A percentile compares a stretch with the other conserved stretches of the same genome.
phyloP scores from a whole-genome alignment of 2,888 invertebrate species.

The Nymphalis c-album region DNA sequence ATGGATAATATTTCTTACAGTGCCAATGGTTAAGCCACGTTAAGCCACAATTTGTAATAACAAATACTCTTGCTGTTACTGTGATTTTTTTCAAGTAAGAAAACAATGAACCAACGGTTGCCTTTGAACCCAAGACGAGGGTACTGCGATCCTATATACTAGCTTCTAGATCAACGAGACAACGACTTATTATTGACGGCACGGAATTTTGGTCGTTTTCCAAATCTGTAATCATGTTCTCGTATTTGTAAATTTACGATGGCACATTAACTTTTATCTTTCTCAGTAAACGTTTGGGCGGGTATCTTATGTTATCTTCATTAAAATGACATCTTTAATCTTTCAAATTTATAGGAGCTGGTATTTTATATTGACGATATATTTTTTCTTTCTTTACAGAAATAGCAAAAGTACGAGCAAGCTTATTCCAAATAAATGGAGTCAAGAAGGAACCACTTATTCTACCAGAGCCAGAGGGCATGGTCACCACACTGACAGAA shows the following conservation, averaged over 20 bases:
- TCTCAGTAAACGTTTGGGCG: slow-evolving; percentile 57
- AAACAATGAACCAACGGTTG: too few species aligned
- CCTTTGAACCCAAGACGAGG: too few species aligned
- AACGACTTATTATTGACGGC: slow-evolving; percentile 18
- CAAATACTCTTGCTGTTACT: too few species aligned
- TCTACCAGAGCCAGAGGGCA: slow-evolving; percentile 94
- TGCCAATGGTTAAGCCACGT: too few species aligned
- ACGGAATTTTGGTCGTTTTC: slow-evolving; percentile 33
- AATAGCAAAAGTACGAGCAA: slow-evolving; percentile 98
- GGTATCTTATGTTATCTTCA: slow-evolving; percentile 56
- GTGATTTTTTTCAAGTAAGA: too few species aligned
- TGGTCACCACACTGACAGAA: slow-evolving; percentile 96
- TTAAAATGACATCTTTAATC: slow-evolving; percentile 58
- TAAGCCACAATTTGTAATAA: too few species aligned
- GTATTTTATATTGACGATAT: slow-evolving; percentile 46
- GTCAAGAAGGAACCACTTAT: slow-evolving; percentile 95
- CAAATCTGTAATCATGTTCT: slow-evolving; percentile 38
- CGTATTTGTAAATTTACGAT: slow-evolving; percentile 47
- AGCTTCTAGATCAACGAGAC: too few species aligned
- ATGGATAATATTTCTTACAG: too few species aligned
- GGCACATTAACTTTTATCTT: slow-evolving; percentile 61
- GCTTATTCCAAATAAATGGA: slow-evolving; percentile 99
- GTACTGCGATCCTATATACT: too few species aligned
- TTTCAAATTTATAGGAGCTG: slow-evolving; percentile 57
- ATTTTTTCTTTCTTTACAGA: slow-evolving; percentile 85